Base-by-base conservation (phyloP, 2,113 vertebrate genomes). In the Ctenomys sociabilis region DNA sequence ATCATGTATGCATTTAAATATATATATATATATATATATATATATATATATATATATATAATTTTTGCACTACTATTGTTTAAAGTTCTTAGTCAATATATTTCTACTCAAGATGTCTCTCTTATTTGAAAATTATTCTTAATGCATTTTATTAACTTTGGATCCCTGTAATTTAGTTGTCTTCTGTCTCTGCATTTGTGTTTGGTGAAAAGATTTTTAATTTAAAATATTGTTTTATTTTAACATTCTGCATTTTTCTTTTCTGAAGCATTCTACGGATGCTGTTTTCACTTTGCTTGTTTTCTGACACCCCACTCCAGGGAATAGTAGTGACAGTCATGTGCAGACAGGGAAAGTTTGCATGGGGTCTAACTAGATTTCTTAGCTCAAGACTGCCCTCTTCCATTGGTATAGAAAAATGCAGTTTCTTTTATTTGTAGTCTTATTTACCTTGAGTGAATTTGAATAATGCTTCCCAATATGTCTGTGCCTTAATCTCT, bases 371-470 rank as follows among this genome's bases (percentile, higher is more conserved):
- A 61, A 81, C 4, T 43, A 83, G n/a, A 5, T 86, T 86, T 90
- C 30, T 86, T 70, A 83, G 30, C 54, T 96, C 68, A 86, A 87
- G n/a, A 82, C 49, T 86, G 68, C 68, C 22, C 19, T 93, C 75
- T 94, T 77, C 40, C 82, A 93, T 14, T 90, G 66, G 35, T 19
- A 64, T 22, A 43, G 28, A 45, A 77, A 94, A 84, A 12, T 90
- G 24, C 54, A 97, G 21, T 26, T 90, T 73, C 22, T 49, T 80
- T 90, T 83, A 54, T 40, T 77, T 78, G 77, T 54, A 12, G 4
- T 86, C 13, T 32, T 70, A 30, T 75, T 66, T 86, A 16, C 52
- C 26, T 52, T 81, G 22, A 21, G 21, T 28, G 3, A 61, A 30
- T 82, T 35, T 86, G 24, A 92, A 45, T n/a, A 78, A 57, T 61